Evolutionary conservation across 2,113 vertebrate species (phyloP), one percentile per base, ranked within the genome.

Genomic region (Melanotaenia duboulayi): DNA sequence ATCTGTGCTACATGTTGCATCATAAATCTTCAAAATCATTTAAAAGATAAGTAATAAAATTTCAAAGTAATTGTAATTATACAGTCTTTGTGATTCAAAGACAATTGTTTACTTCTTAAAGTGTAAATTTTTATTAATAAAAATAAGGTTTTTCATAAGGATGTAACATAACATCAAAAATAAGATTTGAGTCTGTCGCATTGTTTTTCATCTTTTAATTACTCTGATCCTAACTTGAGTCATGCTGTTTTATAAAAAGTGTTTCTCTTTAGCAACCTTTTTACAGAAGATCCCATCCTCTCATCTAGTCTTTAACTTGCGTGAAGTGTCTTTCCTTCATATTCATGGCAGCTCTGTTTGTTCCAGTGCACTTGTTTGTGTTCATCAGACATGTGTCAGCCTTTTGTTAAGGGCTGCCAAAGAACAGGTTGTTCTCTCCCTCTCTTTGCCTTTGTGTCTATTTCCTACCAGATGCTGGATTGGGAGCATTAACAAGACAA

Each of bases 391-490:
- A 72, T 64, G 80, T 81, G 77, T 89, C 81, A 80, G 84, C 54
- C 75, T 87, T 82, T 86, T 89, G 76, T 86, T 79, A 63, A 80
- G 71, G 80, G 87, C 87, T 88, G 85, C 87, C 88, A 89, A 76
- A 88, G 84, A 90, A 90, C 89, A 86, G 84, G 86, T 87, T 85
- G 74, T 78, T 90, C 85, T 86, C 71, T 72, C 58, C 81, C 60
- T 80, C 84, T 73, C 76, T 80, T 83, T 84, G 81, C 84, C 81
- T 89, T 88, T 89, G 81, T 91, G 82, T 84, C 84, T 65, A 82
- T 80, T 90, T 89, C 84, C 86, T 92, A 85, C 90, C 92, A 93
- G 91, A 91, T 92, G 90, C 90, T 89, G 87, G 81, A 87, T 84
- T 61, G 76, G 74, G 80, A 83, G 89, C 83, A 87, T 91, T 88